Percentiles rank a stretch among this genome's conserved stretches.
phyloP scores from a whole-genome alignment of 2,797 vertebrate species.

The Coendou prehensilis region DNA sequence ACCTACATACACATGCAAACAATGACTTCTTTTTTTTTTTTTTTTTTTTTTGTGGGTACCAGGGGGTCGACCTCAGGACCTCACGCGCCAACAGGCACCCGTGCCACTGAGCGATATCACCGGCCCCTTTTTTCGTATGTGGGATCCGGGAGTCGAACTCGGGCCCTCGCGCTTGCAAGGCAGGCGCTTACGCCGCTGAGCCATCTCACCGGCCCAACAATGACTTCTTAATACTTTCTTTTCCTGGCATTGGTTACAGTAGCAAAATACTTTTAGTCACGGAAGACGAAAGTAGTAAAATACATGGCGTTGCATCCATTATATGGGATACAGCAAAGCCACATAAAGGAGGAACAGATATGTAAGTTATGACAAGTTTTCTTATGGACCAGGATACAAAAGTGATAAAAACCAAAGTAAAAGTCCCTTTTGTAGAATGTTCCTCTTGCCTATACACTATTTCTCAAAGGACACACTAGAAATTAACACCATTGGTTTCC shows the following conservation, averaged over 20 bases:
- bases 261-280: neutral
- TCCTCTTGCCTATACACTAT: neutral
- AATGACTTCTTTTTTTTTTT: neutral
- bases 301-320: neutral
- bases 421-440: neutral
- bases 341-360: neutral
- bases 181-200: no score
- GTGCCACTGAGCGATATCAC: no score
- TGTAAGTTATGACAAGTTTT: neutral
- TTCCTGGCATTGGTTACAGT: neutral
- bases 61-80: no score
- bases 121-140: no score
- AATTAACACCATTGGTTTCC: neutral
- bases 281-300: neutral
- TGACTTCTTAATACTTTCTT: neutral
- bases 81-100: no score
- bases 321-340: accelerated
- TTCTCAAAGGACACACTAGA: neutral
- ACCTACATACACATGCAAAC: neutral
- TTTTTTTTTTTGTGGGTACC: no score
- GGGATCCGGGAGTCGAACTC: no score
- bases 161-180: no score
- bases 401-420: neutral
- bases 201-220: no score
- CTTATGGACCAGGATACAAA: neutral